Evolutionary conservation across 2,113 vertebrate genomes (phyloP).

Genomic region (Galeopterus variegatus): DNA sequence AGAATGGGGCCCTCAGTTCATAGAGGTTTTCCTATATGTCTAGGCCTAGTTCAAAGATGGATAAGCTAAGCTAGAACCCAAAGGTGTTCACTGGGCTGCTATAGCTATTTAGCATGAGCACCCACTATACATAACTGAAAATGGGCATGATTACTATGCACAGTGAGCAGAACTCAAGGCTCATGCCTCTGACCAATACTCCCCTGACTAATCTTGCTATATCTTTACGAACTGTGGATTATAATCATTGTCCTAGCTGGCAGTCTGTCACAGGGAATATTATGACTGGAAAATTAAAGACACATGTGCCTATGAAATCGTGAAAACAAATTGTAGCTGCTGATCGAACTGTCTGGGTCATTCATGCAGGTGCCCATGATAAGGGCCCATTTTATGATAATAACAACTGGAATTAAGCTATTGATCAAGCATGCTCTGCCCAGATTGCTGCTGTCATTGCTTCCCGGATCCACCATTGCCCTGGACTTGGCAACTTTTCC

Average conservation of each 20-base stretch:
- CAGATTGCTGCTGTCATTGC: not conserved
- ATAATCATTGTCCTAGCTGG: not conserved
- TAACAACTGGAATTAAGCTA: not conserved
- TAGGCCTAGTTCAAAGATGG: not conserved
- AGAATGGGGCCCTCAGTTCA: not conserved
- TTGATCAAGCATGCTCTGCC: not conserved
- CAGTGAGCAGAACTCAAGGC: not conserved
- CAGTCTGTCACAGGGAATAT: conserved; percentile 1
- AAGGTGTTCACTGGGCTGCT: not conserved
- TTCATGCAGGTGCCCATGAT: not conserved
- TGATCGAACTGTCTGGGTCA: not conserved
- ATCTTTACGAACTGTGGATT: not conserved
- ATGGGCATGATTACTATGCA: not conserved
- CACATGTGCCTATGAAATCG: not conserved
- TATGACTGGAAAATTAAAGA: conserved; percentile 28
- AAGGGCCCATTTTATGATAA: not conserved
- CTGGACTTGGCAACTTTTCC: not conserved
- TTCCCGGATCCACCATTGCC: not conserved
- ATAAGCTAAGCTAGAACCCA: not conserved
- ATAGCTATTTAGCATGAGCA: not conserved
- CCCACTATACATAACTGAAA: not conserved
- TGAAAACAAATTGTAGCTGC: not conserved
- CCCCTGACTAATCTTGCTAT: not conserved
- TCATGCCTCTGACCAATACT: not conserved
- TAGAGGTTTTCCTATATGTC: not conserved